Percentiles rank a stretch among this genome's conserved stretches.
phyloP scores from a whole-genome alignment of 2,888 invertebrate species.

The Mythimna pallens region DNA sequence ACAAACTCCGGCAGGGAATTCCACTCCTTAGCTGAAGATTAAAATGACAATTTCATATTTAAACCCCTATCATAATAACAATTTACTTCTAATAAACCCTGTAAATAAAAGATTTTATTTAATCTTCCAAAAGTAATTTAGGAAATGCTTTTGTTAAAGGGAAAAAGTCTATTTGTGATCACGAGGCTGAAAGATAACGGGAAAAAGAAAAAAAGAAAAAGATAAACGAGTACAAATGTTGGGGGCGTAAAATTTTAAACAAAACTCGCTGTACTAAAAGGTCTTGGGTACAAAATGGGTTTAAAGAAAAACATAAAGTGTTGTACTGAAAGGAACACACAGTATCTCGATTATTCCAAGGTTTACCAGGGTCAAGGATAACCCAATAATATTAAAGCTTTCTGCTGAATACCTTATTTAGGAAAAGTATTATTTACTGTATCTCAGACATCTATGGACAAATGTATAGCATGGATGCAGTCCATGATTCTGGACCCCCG shows the following conservation, averaged over 20 bases:
- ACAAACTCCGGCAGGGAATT: too few relatives aligned
- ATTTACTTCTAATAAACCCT: constrained; percentile 40
- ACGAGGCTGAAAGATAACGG: constrained; percentile 48
- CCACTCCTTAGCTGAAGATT: too few relatives aligned
- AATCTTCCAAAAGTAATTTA: constrained; percentile 58
- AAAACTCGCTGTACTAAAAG: constrained; percentile 11
- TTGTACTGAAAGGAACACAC: constrained; percentile 19
- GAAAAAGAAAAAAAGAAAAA: constrained; percentile 17
- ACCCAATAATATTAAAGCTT: background rate
- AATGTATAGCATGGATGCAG: too few relatives aligned
- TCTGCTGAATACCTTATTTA: too few relatives aligned
- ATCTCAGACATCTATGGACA: too few relatives aligned
- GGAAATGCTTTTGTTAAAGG: constrained; percentile 38
- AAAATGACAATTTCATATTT: background rate
- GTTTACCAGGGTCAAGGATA: background rate
- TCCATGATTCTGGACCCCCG: too few relatives aligned
- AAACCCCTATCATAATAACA: constrained; percentile 10
- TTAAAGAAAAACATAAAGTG: constrained; percentile 35
- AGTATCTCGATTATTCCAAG: background rate
- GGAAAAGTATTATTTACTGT: too few relatives aligned
- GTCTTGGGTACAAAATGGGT: constrained; percentile 17
- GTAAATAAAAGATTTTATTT: constrained; percentile 35
- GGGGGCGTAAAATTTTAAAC: constrained; percentile 39
- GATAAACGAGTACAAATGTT: constrained; percentile 38
- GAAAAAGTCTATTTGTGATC: constrained; percentile 53